Percentiles rank a stretch among this genome's conserved stretches.
Conservation (phyloP, 2,888 invertebrate genomes). For the Xanthorhoe designata region DNA sequence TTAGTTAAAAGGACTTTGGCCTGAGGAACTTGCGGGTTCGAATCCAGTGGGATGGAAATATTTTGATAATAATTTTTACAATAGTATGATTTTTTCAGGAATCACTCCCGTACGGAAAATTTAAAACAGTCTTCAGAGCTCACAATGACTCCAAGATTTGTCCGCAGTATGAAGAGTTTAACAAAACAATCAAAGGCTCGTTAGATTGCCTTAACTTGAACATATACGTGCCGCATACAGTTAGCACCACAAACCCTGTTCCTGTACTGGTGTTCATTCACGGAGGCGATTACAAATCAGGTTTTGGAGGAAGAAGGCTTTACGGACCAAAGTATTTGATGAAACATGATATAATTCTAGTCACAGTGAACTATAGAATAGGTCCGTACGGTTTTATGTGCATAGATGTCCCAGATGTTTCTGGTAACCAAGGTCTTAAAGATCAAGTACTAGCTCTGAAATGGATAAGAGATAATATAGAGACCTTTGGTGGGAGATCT, state of each 20-base stretch:
- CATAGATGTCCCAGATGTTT: constrained; percentile 48
- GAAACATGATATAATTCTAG: constrained; percentile 49
- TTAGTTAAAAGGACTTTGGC: too few relatives aligned
- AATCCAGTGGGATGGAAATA: too few relatives aligned
- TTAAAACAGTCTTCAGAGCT: constrained; percentile 31
- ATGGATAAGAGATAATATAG: constrained; percentile 54
- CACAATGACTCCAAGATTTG: constrained; percentile 52
- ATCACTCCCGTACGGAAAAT: constrained; percentile 30
- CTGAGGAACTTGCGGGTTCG: too few relatives aligned
- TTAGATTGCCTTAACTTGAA: constrained; percentile 87
- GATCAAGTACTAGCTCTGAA: constrained; percentile 50
- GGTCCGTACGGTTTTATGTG: constrained; percentile 62
- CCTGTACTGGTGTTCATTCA: constrained; percentile 60
- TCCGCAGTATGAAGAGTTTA: constrained; percentile 53
- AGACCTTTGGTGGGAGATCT: constrained; percentile 51
- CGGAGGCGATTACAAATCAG: constrained; percentile 53
- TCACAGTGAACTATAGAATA: constrained; percentile 53
- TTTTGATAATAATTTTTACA: neutral
- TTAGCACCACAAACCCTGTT: constrained; percentile 26
- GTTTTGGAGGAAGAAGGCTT: constrained; percentile 44
- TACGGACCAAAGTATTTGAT: constrained; percentile 53
- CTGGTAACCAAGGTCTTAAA: constrained; percentile 57
- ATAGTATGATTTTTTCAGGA: constrained; percentile 28
- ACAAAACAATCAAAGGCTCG: constrained; percentile 61
- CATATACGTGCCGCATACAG: constrained; percentile 80